Evolutionary conservation across 2,797 vertebrate species (phyloP).

Genomic region (Lerista edwardsae): DNA sequence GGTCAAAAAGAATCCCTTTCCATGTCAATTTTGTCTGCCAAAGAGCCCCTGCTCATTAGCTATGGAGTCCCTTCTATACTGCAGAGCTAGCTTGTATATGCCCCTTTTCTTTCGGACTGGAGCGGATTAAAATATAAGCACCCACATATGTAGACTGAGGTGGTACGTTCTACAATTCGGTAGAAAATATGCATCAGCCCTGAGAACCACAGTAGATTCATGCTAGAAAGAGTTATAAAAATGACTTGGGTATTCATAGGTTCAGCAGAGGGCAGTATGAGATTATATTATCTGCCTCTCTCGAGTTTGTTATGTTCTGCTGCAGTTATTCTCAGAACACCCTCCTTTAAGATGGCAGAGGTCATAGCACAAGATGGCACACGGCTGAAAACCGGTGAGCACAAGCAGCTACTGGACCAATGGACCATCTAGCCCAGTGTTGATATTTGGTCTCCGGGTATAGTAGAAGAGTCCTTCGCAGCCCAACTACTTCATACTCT

Average conservation of each 20-base stretch:
- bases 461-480: no score
- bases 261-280: constrained; percentile 75
- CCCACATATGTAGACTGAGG: background rate
- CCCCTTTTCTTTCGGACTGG: background rate
- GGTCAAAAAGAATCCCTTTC: no score
- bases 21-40: no score
- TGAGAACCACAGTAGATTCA: background rate
- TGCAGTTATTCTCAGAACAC: constrained; percentile 60
- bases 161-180: background rate
- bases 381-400: constrained; percentile 55
- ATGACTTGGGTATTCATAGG: constrained; percentile 29
- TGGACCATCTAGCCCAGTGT: no score
- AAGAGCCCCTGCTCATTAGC: no score
- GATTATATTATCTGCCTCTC: constrained; percentile 57
- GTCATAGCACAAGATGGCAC: constrained; percentile 67
- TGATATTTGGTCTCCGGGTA: no score
- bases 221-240: constrained; percentile 46
- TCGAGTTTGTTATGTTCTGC: constrained; percentile 30
- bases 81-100: background rate
- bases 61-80: background rate
- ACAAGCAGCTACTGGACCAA: background rate
- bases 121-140: no score
- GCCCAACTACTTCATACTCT: no score
- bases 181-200: background rate
- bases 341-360: constrained; percentile 60